Evolutionary conservation across 92 coral and sea anemone genomes (phyloP).

Genomic region (Umimayanthus chanpuru): DNA sequence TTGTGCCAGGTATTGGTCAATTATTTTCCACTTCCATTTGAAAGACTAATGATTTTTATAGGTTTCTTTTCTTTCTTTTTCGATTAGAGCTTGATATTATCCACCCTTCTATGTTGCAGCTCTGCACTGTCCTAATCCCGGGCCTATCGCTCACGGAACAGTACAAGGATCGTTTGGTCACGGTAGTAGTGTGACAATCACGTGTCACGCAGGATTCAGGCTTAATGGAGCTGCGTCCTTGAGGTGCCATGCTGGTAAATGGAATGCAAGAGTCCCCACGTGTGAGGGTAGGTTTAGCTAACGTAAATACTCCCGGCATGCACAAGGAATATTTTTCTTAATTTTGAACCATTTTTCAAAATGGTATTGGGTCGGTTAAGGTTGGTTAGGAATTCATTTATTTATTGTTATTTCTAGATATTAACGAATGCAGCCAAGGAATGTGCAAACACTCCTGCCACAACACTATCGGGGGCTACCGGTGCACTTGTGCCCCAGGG

Average conservation of each 20-base stretch:
- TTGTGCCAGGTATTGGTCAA: no score
- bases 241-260: slow-evolving; percentile 73
- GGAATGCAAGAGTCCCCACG: slow-evolving; percentile 75
- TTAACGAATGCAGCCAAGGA: slow-evolving; percentile 74
- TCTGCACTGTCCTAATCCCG: slow-evolving; percentile 79
- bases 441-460: slow-evolving; percentile 78
- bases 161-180: slow-evolving; percentile 66
- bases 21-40: no score
- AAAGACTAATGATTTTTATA: no score
- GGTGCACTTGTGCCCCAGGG: slow-evolving; percentile 80
- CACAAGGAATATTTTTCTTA: no score
- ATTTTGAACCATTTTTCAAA: no score
- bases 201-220: slow-evolving; percentile 80
- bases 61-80: no score
- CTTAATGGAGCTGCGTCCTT: slow-evolving; percentile 65
- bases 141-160: slow-evolving; percentile 85
- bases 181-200: slow-evolving; percentile 64
- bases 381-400: background rate
- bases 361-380: no score
- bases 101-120: slow-evolving; percentile 45
- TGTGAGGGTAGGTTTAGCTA: slow-evolving; percentile 69
- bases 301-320: background rate
- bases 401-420: slow-evolving; percentile 45
- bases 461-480: slow-evolving; percentile 85
- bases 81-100: no score